Evolutionary conservation across 1,140 invertebrate species (phyloP).

Genomic region (Lordiphosa collinella): DNA sequence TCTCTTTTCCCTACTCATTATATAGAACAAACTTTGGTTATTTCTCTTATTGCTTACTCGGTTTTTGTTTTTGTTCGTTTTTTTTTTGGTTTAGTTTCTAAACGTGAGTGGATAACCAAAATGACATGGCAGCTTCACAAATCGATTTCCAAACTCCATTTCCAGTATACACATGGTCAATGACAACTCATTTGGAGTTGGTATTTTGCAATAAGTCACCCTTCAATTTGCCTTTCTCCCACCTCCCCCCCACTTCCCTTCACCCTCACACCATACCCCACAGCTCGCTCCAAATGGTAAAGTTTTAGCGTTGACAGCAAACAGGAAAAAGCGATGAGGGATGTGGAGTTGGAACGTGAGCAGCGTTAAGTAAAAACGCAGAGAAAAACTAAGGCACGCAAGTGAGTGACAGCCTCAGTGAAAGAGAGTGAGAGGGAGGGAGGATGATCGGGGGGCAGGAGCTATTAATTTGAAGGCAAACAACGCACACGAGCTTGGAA

Average conservation of each 20-base stretch:
- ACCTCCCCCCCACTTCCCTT: background rate
- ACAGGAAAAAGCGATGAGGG: conserved; percentile 17
- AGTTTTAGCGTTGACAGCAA: conserved; percentile 58
- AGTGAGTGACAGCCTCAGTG: conserved; percentile 26
- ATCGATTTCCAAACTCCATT: conserved; percentile 33
- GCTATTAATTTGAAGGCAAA: conserved; percentile 49
- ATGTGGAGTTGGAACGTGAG: conserved; percentile 52
- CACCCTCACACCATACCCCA: background rate
- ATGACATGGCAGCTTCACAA: conserved; percentile 26
- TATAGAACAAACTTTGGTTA: conserved; percentile 1
- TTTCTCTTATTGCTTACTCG: conserved; percentile 7
- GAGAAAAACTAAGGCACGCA: conserved; percentile 58
- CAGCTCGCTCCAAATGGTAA: conserved; percentile 12
- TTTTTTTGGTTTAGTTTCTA: conserved; percentile 1
- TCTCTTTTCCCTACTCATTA: too few relatives aligned
- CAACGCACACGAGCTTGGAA: conserved; percentile 47
- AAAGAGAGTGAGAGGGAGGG: conserved; percentile 6
- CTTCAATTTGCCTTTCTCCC: conserved; percentile 45
- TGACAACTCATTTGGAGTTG: conserved; percentile 64
- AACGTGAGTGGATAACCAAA: conserved; percentile 38
- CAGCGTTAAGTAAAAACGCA: conserved; percentile 64
- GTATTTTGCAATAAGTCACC: conserved; percentile 60
- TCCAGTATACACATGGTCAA: conserved; percentile 20
- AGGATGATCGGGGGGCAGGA: conserved; percentile 14
- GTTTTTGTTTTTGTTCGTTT: conserved; percentile 1